phyloP scores from a whole-genome alignment of 2,888 invertebrate genomes.

The Hemistola chrysoprasaria region DNA sequence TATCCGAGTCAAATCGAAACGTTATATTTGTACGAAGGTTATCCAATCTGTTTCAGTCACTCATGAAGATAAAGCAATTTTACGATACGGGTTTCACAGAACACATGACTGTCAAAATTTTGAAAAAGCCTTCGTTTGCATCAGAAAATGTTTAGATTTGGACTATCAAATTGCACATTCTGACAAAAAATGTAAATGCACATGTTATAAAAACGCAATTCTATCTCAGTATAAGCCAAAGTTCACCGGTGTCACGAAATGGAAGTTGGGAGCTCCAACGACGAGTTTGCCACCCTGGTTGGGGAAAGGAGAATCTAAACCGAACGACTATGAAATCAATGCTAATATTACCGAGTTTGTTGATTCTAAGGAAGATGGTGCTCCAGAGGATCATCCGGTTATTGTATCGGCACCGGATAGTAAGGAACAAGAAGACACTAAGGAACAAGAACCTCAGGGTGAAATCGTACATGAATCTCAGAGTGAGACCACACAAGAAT shows the following conservation, averaged over 20 bases:
- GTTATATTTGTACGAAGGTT: too few relatives aligned
- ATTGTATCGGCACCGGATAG: background rate
- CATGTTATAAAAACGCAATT: slow-evolving; percentile 45
- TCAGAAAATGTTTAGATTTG: slow-evolving; percentile 53
- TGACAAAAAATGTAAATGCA: slow-evolving; percentile 55
- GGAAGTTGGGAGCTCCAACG: slow-evolving; percentile 48
- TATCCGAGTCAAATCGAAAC: too few relatives aligned
- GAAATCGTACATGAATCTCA: too few relatives aligned
- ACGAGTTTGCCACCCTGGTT: slow-evolving; percentile 54
- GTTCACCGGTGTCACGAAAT: slow-evolving; percentile 25
- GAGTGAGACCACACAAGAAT: too few relatives aligned
- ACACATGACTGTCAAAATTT: slow-evolving; percentile 49
- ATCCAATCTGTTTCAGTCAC: slow-evolving; percentile 11
- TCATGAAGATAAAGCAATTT: slow-evolving; percentile 29
- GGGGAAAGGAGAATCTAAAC: slow-evolving; percentile 2
- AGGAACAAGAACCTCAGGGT: too few relatives aligned
- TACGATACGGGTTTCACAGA: slow-evolving; percentile 62
- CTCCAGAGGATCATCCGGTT: too few relatives aligned
- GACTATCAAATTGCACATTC: slow-evolving; percentile 53
- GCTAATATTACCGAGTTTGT: slow-evolving; percentile 9
- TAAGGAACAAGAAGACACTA: background rate
- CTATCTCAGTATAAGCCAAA: slow-evolving; percentile 37
- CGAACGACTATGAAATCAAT: slow-evolving; percentile 8
- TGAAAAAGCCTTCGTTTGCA: slow-evolving; percentile 51
- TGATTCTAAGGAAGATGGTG: background rate